Evolutionary conservation across 2,113 vertebrate genomes (phyloP).

Genomic region (Siniperca chuatsi): DNA sequence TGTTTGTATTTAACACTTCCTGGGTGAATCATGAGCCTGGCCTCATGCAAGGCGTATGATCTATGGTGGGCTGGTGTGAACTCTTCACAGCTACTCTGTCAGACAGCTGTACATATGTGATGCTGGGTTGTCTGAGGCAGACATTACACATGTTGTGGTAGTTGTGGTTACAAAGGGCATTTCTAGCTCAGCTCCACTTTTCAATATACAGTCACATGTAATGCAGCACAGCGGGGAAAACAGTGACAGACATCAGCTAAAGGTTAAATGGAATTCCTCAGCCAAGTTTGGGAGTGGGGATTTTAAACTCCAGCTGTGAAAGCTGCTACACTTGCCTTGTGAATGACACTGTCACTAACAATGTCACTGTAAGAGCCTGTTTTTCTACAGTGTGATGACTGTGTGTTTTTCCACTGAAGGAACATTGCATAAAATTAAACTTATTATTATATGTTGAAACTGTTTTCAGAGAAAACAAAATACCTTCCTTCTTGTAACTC

Average conservation of each 20-base stretch:
- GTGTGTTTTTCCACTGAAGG: background rate
- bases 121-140: background rate
- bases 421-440: background rate
- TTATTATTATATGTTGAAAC: background rate
- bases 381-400: constrained; percentile 4
- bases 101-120: constrained; percentile 4
- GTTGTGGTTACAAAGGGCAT: constrained; percentile 1
- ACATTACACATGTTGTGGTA: background rate
- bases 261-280: background rate
- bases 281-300: background rate
- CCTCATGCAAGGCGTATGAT: constrained; percentile 50
- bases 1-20: constrained; percentile 64
- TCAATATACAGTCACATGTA: background rate
- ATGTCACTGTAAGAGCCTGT: background rate
- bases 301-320: constrained; percentile 32
- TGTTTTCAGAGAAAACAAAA: background rate
- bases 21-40: constrained; percentile 47
- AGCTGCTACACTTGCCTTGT: constrained; percentile 23
- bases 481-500: background rate
- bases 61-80: constrained; percentile 57
- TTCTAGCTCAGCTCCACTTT: constrained; percentile 2
- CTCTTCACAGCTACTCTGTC: constrained; percentile 34
- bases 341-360: constrained; percentile 3
- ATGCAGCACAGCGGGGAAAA: background rate
- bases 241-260: background rate